Evolutionary conservation across 1,140 invertebrate genomes (phyloP), one percentile per base, ranked within the genome.

Genomic region (Geopemphigus sp.): DNA sequence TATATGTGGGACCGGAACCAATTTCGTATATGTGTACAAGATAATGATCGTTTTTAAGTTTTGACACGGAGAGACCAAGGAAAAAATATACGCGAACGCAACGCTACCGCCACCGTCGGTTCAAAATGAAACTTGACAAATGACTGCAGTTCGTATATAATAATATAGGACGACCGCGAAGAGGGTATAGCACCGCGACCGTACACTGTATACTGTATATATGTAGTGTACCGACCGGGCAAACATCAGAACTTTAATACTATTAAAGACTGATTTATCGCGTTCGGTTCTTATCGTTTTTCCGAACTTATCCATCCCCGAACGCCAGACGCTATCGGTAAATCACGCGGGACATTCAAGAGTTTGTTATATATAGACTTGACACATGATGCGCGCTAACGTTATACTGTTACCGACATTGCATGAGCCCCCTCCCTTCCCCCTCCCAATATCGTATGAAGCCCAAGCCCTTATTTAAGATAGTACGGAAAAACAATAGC

Each of bases 211-310:
- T 54, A 54, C 19, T 19, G 3, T 39, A 39, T 39, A 39, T 39
- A 4, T 39, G 32, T 39, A 39, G 61, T 22, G 19, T 66, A 32
- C n/a, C 19, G 63, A 66, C 29, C 63, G 63, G 32, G 29, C 19
- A 22, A 73, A 73, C 70, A 59, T 76, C 73, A 76, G 45, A 76
- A 76, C 54, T 76, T 76, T 76, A 76, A 76, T 76, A 76, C 73
- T 76, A 59, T 76, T 76, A 76, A 76, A 54, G 54, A 76, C 73
- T 76, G 73, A 76, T 76, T 76, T 76, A 76, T 76, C 73, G 73
- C 73, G n/a, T 76, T 47, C 0, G 32, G 53, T 61, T 76, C 73
- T 76, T 76, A 76, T 76, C 73, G 73, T 76, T 76, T 24, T 45
- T 74, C 54, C 24, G 32, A 47, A 45, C 73, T 15, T 45, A 47